Conservation (phyloP, 35 echinoderm and acorn worm genomes). For the Chiridota heheva region DNA sequence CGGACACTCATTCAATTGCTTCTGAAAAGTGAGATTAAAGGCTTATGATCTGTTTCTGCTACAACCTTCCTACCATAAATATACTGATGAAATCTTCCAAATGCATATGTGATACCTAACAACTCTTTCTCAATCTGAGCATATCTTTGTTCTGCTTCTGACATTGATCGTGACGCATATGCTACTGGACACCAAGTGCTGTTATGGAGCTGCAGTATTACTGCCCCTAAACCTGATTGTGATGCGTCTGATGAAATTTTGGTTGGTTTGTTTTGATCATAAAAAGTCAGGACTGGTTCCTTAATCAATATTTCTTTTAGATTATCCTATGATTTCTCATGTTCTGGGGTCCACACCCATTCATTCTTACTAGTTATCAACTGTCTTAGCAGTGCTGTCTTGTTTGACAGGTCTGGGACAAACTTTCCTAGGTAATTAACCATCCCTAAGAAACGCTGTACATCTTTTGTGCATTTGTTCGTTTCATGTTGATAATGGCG, state of each 20-base stretch:
- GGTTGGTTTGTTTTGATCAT: slow-evolving; percentile 23
- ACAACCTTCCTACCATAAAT: slow-evolving; percentile 45
- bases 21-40: slow-evolving; percentile 47
- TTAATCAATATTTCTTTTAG: slow-evolving; percentile 32
- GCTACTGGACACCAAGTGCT: slow-evolving; percentile 41
- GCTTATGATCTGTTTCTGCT: slow-evolving; percentile 71
- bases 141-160: slow-evolving; percentile 29
- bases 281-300: slow-evolving; percentile 45
- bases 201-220: slow-evolving; percentile 10
- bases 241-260: slow-evolving; percentile 46
- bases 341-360: slow-evolving; percentile 21
- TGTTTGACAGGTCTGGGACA: slow-evolving; percentile 10
- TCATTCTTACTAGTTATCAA: slow-evolving; percentile 7
- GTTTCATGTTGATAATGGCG: slow-evolving; percentile 23
- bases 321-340: slow-evolving; percentile 22
- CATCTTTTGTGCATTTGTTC: not conserved
- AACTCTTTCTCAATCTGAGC: slow-evolving; percentile 59
- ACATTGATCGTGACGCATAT: slow-evolving; percentile 58
- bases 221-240: slow-evolving; percentile 20
- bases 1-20: slow-evolving; percentile 49
- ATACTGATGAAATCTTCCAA: slow-evolving; percentile 63
- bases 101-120: slow-evolving; percentile 33
- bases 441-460: slow-evolving; percentile 20
- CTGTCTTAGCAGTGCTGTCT: slow-evolving; percentile 13
- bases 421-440: slow-evolving; percentile 29